Evolutionary conservation across 2,797 vertebrate species (phyloP), one percentile per base, ranked within the genome.

Genomic region (Gorsachius magnificus): DNA sequence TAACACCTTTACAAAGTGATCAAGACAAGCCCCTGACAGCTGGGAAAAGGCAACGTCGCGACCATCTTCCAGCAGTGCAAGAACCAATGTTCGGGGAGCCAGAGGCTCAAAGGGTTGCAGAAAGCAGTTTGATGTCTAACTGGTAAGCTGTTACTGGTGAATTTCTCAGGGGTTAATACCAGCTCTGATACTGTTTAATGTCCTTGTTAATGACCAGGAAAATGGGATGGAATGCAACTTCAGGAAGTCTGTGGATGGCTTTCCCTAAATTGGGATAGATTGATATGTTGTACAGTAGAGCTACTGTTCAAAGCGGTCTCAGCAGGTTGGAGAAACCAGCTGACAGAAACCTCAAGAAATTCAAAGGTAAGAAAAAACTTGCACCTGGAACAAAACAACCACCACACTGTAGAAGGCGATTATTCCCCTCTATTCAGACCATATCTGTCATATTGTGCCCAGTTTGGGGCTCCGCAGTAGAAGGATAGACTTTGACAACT

Each of bases 381-480:
- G 36, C 33, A 76, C 11, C n/a, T 36, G 29, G 33, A 29, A 87
- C 17, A 79, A 79, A 72, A 64, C 6, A 83, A 78, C 25, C 41
- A 66, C 56, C n/a, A 2, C 1, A 0, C 22, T 36, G 25, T 5
- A 64, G 3, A 58, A 69, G 16, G 14, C 10, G 8, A 64, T 74
- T 63, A 76, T 7, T 76, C 7, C 19, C 15, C 10, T 45, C 57
- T 87, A 70, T 56, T 87, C 48, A 87, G 64, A 77, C 19, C 3
- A 3, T 6, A 68, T 35, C 74, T 78, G 29, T 29, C 31, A 76
- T 7, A 48, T 1, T 16, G 22, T 36, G 41, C 22, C 21, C 41
- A n/a, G 14, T 78, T 80, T 56, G 16, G n/a, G 56, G 35, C 33
- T 82, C 8, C 19, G 6, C 12, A 21, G 28, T 5, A 35, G 20